A percentile compares a stretch with the other conserved stretches of the same genome.
Evolutionary conservation across 2,888 invertebrate genomes (phyloP).

Genomic region (Xylota segnis): DNA sequence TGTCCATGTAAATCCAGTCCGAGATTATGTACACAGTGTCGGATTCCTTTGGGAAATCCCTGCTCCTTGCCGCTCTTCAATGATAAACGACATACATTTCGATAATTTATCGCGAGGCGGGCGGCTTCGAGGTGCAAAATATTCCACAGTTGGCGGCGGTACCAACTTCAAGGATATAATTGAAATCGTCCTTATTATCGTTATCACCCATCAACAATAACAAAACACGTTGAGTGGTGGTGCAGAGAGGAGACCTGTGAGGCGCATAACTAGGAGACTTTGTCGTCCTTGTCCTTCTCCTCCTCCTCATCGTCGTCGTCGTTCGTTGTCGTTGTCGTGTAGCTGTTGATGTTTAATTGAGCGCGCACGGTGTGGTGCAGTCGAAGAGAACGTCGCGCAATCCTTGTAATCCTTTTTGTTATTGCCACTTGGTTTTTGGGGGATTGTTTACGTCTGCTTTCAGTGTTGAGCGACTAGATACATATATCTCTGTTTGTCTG

Average conservation of each 20-base stretch:
- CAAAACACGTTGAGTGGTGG: not conserved
- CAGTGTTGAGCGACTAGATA: not conserved
- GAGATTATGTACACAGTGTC: slow-evolving; percentile 15
- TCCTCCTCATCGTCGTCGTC: not conserved
- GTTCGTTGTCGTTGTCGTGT: slow-evolving; percentile 11
- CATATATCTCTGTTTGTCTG: not conserved
- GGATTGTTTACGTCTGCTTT: slow-evolving; percentile 57
- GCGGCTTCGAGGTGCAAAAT: slow-evolving; percentile 5
- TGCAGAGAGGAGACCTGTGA: too few relatives aligned
- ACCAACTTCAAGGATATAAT: slow-evolving; percentile 66
- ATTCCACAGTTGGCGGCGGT: slow-evolving; percentile 13
- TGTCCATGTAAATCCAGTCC: slow-evolving; percentile 37
- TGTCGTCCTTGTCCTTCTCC: not conserved
- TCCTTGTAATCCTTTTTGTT: slow-evolving; percentile 63
- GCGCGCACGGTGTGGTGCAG: slow-evolving; percentile 31
- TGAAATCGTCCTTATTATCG: slow-evolving; percentile 63
- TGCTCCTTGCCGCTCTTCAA: slow-evolving; percentile 2
- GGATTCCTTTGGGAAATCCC: slow-evolving; percentile 15
- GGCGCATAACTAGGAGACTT: slow-evolving; percentile 9
- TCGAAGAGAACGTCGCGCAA: slow-evolving; percentile 29
- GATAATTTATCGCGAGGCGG: slow-evolving; percentile 41
- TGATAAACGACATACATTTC: slow-evolving; percentile 56
- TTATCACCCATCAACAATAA: slow-evolving; percentile 50
- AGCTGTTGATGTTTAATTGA: slow-evolving; percentile 48
- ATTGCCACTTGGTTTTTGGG: slow-evolving; percentile 30